A percentile compares a stretch with the other conserved stretches of the same genome.
Evolutionary conservation across 2,113 vertebrate genomes (phyloP).

Genomic region (Python bivittatus): DNA sequence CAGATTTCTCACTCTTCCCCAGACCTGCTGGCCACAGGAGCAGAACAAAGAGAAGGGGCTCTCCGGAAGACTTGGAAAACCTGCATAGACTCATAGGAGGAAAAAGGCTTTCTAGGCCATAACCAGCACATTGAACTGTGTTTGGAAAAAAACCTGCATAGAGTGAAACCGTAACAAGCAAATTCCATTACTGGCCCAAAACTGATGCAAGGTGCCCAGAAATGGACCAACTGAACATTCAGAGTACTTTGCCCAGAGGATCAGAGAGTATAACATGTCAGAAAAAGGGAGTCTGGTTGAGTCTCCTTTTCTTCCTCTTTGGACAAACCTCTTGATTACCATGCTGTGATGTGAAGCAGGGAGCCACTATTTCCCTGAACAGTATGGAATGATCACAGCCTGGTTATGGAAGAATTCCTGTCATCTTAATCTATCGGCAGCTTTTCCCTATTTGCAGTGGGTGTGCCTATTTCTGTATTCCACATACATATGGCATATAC

Average conservation of each 20-base stretch:
- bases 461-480: not conserved
- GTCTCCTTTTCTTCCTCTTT: not conserved
- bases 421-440: no score
- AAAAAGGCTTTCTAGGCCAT: not conserved
- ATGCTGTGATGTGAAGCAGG: not conserved
- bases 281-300: not conserved
- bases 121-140: not conserved
- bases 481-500: not conserved
- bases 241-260: not conserved
- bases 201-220: not conserved
- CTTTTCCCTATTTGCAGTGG: no score
- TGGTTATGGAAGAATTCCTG: no score
- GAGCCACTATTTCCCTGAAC: not conserved
- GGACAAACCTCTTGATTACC: not conserved
- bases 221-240: not conserved
- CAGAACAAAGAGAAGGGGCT: not conserved
- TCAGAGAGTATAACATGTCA: not conserved
- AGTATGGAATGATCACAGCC: not conserved
- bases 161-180: not conserved
- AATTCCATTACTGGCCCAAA: not conserved
- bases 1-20: not conserved
- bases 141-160: not conserved
- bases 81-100: not conserved
- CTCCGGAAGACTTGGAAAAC: not conserved
- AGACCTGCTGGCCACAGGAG: not conserved